These are phyloP conservation scores for Notechis scutatus DNA, from an alignment of 2,113 vertebrate species.

Conservation along the genomic window DNA sequence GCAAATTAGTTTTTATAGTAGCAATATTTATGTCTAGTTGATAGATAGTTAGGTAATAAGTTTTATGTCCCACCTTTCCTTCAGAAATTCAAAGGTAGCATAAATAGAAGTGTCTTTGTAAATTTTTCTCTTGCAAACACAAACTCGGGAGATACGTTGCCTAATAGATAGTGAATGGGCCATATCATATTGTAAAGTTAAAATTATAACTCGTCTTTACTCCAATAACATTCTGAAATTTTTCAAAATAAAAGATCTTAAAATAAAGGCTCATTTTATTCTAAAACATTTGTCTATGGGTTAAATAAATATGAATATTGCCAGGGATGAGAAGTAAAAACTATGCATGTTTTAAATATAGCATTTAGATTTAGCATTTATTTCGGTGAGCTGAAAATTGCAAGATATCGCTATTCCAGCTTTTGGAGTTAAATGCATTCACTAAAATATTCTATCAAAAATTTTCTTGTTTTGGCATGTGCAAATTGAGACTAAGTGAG, in stretches of 20 bases:
- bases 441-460: not conserved
- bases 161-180: not conserved
- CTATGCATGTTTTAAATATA: not conserved
- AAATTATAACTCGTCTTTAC: not conserved
- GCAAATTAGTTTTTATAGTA: not conserved
- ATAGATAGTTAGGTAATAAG: not conserved
- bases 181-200: not conserved
- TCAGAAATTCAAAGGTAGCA: not conserved
- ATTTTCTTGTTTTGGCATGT: not conserved
- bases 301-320: constrained; percentile 15
- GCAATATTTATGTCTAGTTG: not conserved
- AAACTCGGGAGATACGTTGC: not conserved
- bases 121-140: not conserved
- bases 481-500: not conserved
- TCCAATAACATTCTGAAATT: not conserved
- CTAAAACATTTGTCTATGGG: constrained; percentile 2
- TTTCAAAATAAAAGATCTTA: not conserved
- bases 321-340: not conserved
- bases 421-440: not conserved
- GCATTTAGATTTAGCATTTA: not conserved
- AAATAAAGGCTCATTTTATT: not conserved
- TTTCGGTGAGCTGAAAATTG: not conserved
- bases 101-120: not conserved
- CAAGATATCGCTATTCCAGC: not conserved
- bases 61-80: not conserved